Evolutionary conservation across 1,140 invertebrate genomes (phyloP), one percentile per base, ranked within the genome.

Genomic region (Eurosta solidaginis): DNA sequence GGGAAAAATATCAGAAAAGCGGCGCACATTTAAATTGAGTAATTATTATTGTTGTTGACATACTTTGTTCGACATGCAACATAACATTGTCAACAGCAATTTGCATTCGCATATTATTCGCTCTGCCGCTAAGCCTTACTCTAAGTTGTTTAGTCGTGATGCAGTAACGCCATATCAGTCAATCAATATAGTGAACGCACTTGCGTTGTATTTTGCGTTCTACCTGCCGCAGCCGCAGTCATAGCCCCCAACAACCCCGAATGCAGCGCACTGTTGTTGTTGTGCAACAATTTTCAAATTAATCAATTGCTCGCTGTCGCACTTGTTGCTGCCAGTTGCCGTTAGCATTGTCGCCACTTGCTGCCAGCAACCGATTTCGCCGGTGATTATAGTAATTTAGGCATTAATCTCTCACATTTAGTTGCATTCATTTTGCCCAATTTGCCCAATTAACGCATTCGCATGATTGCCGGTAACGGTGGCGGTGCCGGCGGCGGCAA

Each of bases 41-140:
- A 75, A 75, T 75, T 75, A 75, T 50, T 75, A 75, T 75, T 75
- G 74, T 42, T 50, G 74, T 75, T 47, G 74, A 75, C 74, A 75
- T 75, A 75, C 74, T 75, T 75, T 75, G 74, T 75, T 47, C 40
- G 42, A 68, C 59, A 68, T 68, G 59, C 59, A 68, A 68, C 59
- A 33, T 5, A 33, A 68, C 33, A 68, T 68, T 68, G 59, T 68
- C 59, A 68, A 68, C 59, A 68, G n/a, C n/a, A 68, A 68, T 68
- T 68, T 68, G 59, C 59, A 68, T 68, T 40, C 36, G 59, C n/a
- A n/a, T n/a, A n/a, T n/a, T n/a, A n/a, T n/a, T n/a, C n/a, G n/a
- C n/a, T n/a, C n/a, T n/a, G n/a, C n/a, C n/a, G n/a, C n/a, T n/a
- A n/a, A n/a, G 14, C 33, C 14, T n/a, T 9, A 5, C 45, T 9